Evolutionary conservation across 2,888 invertebrate genomes (phyloP).

Genomic region (Cerceris ruficornis): DNA sequence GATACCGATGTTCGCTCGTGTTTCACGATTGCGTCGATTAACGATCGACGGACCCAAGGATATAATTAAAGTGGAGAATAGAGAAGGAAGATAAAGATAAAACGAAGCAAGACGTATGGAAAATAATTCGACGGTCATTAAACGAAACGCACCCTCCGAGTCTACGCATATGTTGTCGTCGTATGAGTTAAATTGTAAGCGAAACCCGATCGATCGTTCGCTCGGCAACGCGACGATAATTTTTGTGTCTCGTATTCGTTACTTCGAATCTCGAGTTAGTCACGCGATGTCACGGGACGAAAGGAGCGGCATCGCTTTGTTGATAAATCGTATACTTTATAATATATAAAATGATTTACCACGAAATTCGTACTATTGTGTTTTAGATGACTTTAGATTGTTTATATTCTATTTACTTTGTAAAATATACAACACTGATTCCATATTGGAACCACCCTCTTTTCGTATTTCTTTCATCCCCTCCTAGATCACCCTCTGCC

Average conservation of each 20-base stretch:
- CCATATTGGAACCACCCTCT: conserved; percentile 62
- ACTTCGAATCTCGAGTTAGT: conserved; percentile 49
- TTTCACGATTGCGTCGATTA: conserved; percentile 54
- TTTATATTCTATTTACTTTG: conserved; percentile 81
- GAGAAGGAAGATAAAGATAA: neutral
- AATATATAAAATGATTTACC: conserved; percentile 73
- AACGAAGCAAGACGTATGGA: no score
- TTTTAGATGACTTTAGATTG: conserved; percentile 80
- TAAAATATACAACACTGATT: conserved; percentile 80
- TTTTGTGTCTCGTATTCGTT: conserved; percentile 59
- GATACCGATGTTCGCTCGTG: conserved; percentile 16
- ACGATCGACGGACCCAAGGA: conserved; percentile 66
- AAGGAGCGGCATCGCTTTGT: conserved; percentile 71
- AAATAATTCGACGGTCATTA: conserved; percentile 51
- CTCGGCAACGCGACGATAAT: conserved; percentile 55
- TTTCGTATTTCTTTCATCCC: conserved; percentile 10
- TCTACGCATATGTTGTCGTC: conserved; percentile 56
- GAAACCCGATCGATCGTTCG: conserved; percentile 42
- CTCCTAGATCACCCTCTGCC: neutral
- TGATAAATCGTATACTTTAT: conserved; percentile 79
- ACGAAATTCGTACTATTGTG: conserved; percentile 78
- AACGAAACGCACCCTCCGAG: conserved; percentile 43
- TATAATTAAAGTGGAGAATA: conserved; percentile 20
- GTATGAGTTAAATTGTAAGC: conserved; percentile 59
- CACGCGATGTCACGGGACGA: conserved; percentile 44